These are phyloP conservation scores for Penaeus vannamei DNA, from an alignment of 1,140 invertebrate species.

Conservation along the genomic window DNA sequence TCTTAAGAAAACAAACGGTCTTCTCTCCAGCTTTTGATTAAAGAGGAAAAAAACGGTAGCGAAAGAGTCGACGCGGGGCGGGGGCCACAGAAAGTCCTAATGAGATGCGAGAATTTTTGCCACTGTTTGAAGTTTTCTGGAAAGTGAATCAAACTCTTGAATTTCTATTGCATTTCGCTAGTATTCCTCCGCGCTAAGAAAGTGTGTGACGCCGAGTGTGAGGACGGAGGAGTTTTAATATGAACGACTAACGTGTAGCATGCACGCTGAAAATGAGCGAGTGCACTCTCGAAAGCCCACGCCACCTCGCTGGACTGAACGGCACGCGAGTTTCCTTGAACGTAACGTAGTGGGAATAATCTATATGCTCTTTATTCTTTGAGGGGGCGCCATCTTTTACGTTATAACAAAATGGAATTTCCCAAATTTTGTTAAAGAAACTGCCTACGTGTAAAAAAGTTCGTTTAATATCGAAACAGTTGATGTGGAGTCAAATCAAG, in stretches of 20 bases:
- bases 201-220: constrained; percentile 40
- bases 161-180: constrained; percentile 65
- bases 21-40: constrained; percentile 65
- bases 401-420: no score
- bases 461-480: no score
- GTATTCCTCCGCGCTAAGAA: constrained; percentile 51
- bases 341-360: no score
- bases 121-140: constrained; percentile 55
- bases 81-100: constrained; percentile 65
- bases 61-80: constrained; percentile 48
- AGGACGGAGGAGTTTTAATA: constrained; percentile 1
- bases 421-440: no score
- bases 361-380: no score
- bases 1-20: constrained; percentile 65
- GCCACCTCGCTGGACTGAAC: no score
- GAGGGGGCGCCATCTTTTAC: no score
- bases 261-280: no score
- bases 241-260: neutral
- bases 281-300: no score
- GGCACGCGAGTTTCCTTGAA: no score
- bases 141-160: constrained; percentile 66
- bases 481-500: no score
- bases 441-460: no score
- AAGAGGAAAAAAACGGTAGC: constrained; percentile 47
- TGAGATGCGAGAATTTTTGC: constrained; percentile 65